Percentiles rank a stretch among this genome's conserved stretches.
Evolutionary conservation across 2,797 vertebrate genomes (phyloP).

Genomic region (Acipenser transmontanus): DNA sequence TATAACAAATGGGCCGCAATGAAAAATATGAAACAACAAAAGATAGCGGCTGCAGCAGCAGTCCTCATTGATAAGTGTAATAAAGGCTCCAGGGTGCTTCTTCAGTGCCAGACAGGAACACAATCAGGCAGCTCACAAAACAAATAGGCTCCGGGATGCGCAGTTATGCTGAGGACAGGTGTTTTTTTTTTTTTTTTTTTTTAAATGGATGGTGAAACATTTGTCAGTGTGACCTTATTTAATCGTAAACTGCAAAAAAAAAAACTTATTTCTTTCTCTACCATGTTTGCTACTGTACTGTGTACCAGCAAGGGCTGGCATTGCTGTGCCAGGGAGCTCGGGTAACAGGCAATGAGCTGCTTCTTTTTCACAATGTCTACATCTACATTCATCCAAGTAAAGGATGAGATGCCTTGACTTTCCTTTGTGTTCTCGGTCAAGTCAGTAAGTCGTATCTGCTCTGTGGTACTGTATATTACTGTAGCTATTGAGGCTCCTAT

Average conservation of each 20-base stretch:
- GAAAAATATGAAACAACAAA: conserved; percentile 10
- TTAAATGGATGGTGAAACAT: not conserved
- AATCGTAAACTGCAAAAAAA: no score
- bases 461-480: not conserved
- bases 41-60: not conserved
- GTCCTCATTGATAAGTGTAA: not conserved
- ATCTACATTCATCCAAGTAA: not conserved
- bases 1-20: conserved; percentile 73
- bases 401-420: not conserved
- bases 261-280: no score
- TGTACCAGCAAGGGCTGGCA: no score
- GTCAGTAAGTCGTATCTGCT: no score
- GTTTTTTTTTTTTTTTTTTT: not conserved
- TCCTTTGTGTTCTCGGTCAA: not conserved
- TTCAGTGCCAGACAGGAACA: not conserved
- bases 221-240: no score
- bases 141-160: conserved; percentile 27
- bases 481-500: not conserved
- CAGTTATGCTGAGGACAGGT: not conserved
- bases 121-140: conserved; percentile 48
- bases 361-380: no score
- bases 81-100: not conserved
- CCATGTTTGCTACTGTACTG: no score
- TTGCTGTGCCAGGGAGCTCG: no score
- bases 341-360: no score